phyloP scores from a whole-genome alignment of 2,888 invertebrate genomes.

The Dicranocentrus wangi region DNA sequence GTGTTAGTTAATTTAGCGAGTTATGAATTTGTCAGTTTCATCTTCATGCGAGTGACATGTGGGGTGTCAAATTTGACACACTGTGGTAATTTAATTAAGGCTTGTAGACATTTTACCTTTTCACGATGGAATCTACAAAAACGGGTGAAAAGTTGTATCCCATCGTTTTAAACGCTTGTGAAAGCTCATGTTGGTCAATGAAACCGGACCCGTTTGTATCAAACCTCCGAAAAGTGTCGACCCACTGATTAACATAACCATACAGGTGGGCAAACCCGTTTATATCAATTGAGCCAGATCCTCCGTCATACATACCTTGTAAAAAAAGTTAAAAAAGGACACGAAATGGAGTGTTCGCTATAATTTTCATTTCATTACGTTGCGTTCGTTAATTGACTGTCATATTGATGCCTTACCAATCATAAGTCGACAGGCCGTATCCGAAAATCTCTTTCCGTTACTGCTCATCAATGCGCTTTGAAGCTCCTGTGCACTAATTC shows the following conservation, averaged over 20 bases:
- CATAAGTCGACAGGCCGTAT: not conserved
- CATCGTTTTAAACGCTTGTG: not conserved
- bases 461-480: constrained; percentile 13
- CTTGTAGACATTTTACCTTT: not conserved
- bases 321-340: not conserved
- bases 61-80: no score
- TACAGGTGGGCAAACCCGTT: constrained; percentile 2
- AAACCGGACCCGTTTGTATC: constrained; percentile 7
- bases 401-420: no score
- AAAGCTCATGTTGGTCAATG: constrained; percentile 1
- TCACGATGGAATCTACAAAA: not conserved
- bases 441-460: constrained; percentile 5
- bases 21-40: no score
- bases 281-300: not conserved
- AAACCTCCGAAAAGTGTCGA: constrained; percentile 3
- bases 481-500: not conserved
- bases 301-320: not conserved
- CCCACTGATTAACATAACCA: constrained; percentile 5
- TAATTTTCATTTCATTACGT: no score
- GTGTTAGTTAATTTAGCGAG: no score
- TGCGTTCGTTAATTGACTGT: no score
- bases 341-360: no score
- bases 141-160: not conserved
- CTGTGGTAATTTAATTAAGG: no score
- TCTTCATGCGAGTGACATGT: no score